Evolutionary conservation across 1,140 invertebrate species (phyloP), one percentile per base, ranked within the genome.

Genomic region (Drosophila nigrodunni): DNA sequence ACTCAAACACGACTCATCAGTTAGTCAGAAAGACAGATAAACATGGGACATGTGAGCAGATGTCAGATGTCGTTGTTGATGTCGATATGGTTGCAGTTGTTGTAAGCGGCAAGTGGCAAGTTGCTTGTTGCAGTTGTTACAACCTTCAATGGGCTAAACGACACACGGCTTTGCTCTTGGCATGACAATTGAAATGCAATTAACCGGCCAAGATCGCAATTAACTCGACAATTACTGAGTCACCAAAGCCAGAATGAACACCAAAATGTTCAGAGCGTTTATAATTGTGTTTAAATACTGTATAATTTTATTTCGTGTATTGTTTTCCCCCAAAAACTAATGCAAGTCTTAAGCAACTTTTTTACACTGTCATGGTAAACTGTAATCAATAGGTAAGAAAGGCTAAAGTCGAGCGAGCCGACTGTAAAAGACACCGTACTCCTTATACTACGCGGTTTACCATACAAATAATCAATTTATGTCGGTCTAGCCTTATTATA

Each of bases 161-260:
- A 55, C 74, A 62, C 41, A 66, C 70, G 57, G 58, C 67, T 44
- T 61, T 77, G 52, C 55, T 55, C 74, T 77, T 87, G 82, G 77
- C 82, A 87, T 88, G 83, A 87, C 82, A 87, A 87, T 88, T 87
- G 82, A 87, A 87, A 80, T 83, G 83, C 82, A 87, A 87, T 87
- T 87, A 87, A 88, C 77, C 83, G 82, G 82, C 65, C 80, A 83
- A 88, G 80, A 54, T 54, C 69, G 80, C 82, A 88, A 88, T 87
- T 87, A 87, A 87, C 69, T 50, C 66, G 59, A 87, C 82, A 88
- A 80, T 87, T 87, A 87, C 69, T 75, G 46, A 70, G 72, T 74
- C 80, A 82, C 70, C 78, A 74, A 69, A 73, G 68, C 55, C 70
- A 81, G 68, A 61, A 59, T 44, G 55, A 52, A 5, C 10, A 15